These are phyloP conservation scores for Eriocheir sinensis DNA, from an alignment of 1,140 invertebrate species.

Conservation along the genomic window DNA sequence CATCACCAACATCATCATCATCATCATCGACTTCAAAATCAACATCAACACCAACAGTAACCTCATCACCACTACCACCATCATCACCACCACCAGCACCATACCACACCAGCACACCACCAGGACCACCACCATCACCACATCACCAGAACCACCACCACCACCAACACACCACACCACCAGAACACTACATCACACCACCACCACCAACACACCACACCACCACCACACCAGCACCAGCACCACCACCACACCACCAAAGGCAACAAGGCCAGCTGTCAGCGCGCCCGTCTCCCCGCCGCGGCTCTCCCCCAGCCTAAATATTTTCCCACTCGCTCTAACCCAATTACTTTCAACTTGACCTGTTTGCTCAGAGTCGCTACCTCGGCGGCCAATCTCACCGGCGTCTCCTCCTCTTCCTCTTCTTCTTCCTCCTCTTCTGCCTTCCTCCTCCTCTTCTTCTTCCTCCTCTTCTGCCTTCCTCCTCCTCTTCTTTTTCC, in stretches of 20 bases:
- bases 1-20: too few relatives aligned
- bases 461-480: neutral
- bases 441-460: neutral
- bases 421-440: neutral
- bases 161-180: too few relatives aligned
- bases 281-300: slow-evolving; percentile 28
- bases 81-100: neutral
- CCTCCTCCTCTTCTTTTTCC: neutral
- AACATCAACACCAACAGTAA: too few relatives aligned
- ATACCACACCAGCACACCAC: neutral
- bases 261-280: slow-evolving; percentile 20
- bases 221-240: neutral
- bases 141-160: too few relatives aligned
- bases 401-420: neutral
- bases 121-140: neutral
- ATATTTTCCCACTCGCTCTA: slow-evolving; percentile 67
- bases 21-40: too few relatives aligned
- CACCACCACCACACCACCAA: neutral
- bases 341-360: slow-evolving; percentile 71
- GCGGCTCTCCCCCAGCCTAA: slow-evolving; percentile 61
- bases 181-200: too few relatives aligned
- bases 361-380: slow-evolving; percentile 71
- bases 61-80: neutral
- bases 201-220: slow-evolving; percentile 10
- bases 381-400: slow-evolving; percentile 68